Evolutionary conservation across 2,113 vertebrate genomes (phyloP).

Genomic region (Melanocharis versteri): DNA sequence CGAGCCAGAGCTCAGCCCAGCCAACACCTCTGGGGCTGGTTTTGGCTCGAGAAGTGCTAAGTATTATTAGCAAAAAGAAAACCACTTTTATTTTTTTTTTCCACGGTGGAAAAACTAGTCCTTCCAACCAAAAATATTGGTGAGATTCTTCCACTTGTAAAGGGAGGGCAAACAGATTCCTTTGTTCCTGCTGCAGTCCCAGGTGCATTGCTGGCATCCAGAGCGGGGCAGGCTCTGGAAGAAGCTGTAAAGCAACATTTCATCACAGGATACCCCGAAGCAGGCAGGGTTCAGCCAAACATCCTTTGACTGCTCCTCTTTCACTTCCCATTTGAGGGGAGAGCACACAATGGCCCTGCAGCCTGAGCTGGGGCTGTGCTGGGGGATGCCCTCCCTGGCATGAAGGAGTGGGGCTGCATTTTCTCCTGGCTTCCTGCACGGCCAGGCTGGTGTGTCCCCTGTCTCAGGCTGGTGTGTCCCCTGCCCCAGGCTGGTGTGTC

Average conservation of each 20-base stretch:
- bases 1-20: background rate
- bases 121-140: background rate
- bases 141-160: background rate
- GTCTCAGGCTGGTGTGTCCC: rapidly evolving
- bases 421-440: rapidly evolving
- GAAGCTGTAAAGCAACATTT: background rate
- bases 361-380: background rate
- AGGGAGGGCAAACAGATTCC: background rate
- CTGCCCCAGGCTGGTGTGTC: rapidly evolving
- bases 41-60: background rate
- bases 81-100: background rate
- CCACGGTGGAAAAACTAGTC: background rate
- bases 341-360: background rate
- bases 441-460: background rate
- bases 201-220: background rate
- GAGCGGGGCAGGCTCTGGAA: background rate
- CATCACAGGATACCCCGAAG: slow-evolving; percentile 19
- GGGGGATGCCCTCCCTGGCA: background rate
- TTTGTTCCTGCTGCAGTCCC: background rate
- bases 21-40: background rate
- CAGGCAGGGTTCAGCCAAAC: slow-evolving; percentile 43
- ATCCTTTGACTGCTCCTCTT: slow-evolving; percentile 9
- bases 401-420: background rate
- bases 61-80: background rate
- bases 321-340: slow-evolving; percentile 12